Percentiles rank a stretch among this genome's conserved stretches.
phyloP scores from a whole-genome alignment of 2,113 vertebrate genomes.

The Sylvia atricapilla region DNA sequence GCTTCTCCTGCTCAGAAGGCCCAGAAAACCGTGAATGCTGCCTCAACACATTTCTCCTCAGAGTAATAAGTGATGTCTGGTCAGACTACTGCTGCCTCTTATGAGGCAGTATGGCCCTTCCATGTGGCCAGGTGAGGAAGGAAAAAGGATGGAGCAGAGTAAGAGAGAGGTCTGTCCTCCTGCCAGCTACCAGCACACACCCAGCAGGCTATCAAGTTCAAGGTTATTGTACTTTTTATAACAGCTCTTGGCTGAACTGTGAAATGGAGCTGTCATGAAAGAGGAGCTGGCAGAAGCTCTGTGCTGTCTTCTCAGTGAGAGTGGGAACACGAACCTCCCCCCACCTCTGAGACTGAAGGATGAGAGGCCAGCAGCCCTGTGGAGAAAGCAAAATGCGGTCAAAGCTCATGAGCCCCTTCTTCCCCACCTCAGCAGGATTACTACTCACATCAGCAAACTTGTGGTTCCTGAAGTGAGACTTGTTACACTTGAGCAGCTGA shows the following conservation, averaged over 20 bases:
- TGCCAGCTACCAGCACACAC: slow-evolving; percentile 13
- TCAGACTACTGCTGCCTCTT: not conserved
- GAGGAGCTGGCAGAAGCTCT: slow-evolving; percentile 23
- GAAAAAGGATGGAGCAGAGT: not conserved
- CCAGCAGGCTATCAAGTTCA: slow-evolving; percentile 46
- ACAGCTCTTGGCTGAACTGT: not conserved
- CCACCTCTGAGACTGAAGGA: not conserved
- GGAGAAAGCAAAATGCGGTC: not conserved
- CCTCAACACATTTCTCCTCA: not conserved
- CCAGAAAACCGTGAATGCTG: not conserved
- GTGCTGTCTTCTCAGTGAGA: not conserved
- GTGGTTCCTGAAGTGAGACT: slow-evolving; percentile 98
- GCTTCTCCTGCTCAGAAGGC: not conserved
- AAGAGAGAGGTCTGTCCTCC: slow-evolving; percentile 4
- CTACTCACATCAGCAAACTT: slow-evolving; percentile 96
- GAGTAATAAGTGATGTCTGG: not conserved
- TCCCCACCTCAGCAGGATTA: not conserved
- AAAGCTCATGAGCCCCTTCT: not conserved
- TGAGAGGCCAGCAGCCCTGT: not conserved
- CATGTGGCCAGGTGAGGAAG: slow-evolving; percentile 1
- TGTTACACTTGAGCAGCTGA: slow-evolving; percentile 97
- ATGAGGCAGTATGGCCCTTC: not conserved
- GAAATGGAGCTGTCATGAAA: slow-evolving; percentile 51
- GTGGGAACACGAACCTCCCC: not conserved
- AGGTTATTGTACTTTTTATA: slow-evolving; percentile 64